Evolutionary conservation across 2,888 invertebrate genomes (phyloP), one percentile per base, ranked within the genome.

Genomic region (Amblyteles armatorius): DNA sequence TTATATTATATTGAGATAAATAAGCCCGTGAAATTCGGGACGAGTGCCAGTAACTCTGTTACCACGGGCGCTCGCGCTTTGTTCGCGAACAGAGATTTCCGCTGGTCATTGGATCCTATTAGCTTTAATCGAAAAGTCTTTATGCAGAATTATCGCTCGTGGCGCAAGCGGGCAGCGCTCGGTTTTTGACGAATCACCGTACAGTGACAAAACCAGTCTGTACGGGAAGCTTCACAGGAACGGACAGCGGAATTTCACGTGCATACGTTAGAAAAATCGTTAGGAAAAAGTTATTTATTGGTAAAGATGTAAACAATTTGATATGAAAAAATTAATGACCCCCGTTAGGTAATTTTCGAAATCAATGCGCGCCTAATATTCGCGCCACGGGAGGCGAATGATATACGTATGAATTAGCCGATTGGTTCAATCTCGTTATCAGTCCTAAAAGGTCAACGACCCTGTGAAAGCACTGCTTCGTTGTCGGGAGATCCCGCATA

Each of bases 11-110:
- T 60, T 19, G 36, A 33, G 69, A 50, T 26, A 29, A 60, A 60
- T 33, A 36, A 50, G 29, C 11, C 13, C 0, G 29, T 55, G 36
- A 65, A 63, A 63, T 60, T 29, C 52, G 80, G 73, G 80, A 74
- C 68, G 9, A 19, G 22, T 26, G 80, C 80, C 80, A 80, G 44
- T 48, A 48, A 67, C 22, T 65, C 26, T 52, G 40, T 69, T 65
- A 36, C 5, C 5, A n/a, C n/a, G 19, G 29, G 2, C 22, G 33
- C 36, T 40, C 40, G 7, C 11, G 60, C 29, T 63, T 40, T 29
- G 67, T 22, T 55, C 26, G 33, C 48, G 29, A 48, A 16, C 33
- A 1, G 16, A 44, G n/a, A 44, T 55, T 40, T 65, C 13, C 22
- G 22, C 22, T 19, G 33, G 19, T 72, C 19, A 11, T 72, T 19